phyloP scores from a whole-genome alignment of 2,888 invertebrate genomes.

The Hirtodrosophila trivittata region DNA sequence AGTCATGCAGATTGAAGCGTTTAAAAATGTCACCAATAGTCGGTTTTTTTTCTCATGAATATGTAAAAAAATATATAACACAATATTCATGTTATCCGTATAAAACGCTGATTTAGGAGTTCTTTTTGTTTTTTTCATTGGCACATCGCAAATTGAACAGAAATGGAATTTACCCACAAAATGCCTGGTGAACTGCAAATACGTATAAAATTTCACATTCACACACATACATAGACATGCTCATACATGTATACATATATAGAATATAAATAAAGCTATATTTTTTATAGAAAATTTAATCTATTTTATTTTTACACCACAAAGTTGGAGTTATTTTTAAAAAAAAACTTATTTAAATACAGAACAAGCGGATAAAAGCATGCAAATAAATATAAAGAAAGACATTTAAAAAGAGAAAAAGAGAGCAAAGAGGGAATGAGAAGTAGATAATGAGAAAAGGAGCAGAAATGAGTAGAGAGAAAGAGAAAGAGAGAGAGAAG shows the following conservation, averaged over 20 bases:
- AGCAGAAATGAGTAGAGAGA: conserved; percentile 14
- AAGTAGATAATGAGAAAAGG: background rate
- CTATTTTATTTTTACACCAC: conserved; percentile 31
- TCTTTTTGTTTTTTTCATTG: conserved; percentile 13
- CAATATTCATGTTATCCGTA: conserved; percentile 43
- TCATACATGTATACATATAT: conserved; percentile 3
- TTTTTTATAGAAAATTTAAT: too few species aligned
- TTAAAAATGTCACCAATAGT: conserved; percentile 44
- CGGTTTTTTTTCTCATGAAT: conserved; percentile 14
- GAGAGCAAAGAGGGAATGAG: conserved; percentile 9
- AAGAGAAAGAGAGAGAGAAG: conserved; percentile 36
- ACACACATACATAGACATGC: conserved; percentile 8
- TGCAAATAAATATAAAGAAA: conserved; percentile 40
- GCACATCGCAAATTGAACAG: conserved; percentile 47
- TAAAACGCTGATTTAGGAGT: conserved; percentile 27
- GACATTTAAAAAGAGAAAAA: conserved; percentile 10
- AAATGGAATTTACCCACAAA: conserved; percentile 50
- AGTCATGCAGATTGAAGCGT: conserved; percentile 64
- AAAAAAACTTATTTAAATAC: conserved; percentile 39
- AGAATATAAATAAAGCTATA: too few species aligned
- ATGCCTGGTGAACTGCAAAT: conserved; percentile 62
- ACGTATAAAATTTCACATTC: conserved; percentile 16
- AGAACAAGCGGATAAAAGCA: conserved; percentile 63
- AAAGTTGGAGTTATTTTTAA: conserved; percentile 43
- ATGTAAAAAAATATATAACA: conserved; percentile 5